Conservation (phyloP, 2,888 invertebrate species). For the Amblyteles armatorius region DNA sequence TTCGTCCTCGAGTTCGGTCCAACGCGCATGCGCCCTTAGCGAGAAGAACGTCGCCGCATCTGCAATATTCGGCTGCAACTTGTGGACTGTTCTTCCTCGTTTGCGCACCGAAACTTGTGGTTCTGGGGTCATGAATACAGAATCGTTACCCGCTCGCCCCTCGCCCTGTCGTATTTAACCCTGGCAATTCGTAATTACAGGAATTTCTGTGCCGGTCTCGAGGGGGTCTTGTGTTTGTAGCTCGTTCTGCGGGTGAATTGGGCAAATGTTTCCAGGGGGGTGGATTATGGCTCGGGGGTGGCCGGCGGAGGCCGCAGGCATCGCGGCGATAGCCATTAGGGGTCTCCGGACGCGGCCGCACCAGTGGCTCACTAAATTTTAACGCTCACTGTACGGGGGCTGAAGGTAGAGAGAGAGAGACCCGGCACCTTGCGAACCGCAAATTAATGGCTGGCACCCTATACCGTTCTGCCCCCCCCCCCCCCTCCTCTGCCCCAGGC, state of each 20-base stretch:
- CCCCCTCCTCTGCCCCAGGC: background rate
- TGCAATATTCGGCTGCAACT: constrained; percentile 38
- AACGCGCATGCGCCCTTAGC: background rate
- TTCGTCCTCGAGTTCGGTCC: background rate
- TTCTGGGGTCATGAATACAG: constrained; percentile 81
- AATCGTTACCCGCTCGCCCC: constrained; percentile 76
- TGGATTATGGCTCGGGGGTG: constrained; percentile 48
- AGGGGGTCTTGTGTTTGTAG: constrained; percentile 44
- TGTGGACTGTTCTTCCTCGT: constrained; percentile 3
- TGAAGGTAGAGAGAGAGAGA: constrained; percentile 42
- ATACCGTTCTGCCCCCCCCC: constrained; percentile 6
- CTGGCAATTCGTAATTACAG: constrained; percentile 82
- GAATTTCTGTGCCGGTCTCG: constrained; percentile 75
- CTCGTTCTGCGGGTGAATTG: constrained; percentile 63
- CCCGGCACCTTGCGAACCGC: constrained; percentile 78
- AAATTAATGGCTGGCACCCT: constrained; percentile 80
- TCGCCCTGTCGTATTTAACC: constrained; percentile 81
- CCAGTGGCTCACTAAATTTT: constrained; percentile 84
- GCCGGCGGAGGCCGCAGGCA: constrained; percentile 64
- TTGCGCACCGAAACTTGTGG: constrained; percentile 35
- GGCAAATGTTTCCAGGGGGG: constrained; percentile 68
- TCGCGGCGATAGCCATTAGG: constrained; percentile 83
- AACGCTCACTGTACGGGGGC: constrained; percentile 74
- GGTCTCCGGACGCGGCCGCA: constrained; percentile 77
- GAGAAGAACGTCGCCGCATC: constrained; percentile 7